These are phyloP conservation scores for Myrmecophaga tridactyla DNA, from an alignment of 2,113 vertebrate species.

Conservation along the genomic window DNA sequence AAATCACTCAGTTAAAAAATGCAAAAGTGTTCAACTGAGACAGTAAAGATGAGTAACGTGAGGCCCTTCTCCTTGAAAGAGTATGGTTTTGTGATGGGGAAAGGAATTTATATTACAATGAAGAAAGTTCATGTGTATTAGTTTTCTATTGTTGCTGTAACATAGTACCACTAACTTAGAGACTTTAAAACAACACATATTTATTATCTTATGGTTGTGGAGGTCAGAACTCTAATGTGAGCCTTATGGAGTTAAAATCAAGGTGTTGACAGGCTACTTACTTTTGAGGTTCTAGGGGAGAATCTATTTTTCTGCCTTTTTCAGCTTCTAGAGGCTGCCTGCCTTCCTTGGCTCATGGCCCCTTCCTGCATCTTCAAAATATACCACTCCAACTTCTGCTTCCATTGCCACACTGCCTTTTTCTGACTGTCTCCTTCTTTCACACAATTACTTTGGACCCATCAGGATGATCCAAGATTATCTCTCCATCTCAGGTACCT, in stretches of 20 bases:
- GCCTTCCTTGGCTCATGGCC: neutral
- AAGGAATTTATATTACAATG: fast-evolving
- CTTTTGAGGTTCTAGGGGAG: fast-evolving
- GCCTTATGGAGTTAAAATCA: neutral
- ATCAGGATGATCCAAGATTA: neutral
- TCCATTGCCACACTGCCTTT: neutral
- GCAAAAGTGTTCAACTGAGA: neutral
- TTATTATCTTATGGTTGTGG: fast-evolving
- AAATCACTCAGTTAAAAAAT: neutral
- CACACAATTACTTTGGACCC: too few species aligned
- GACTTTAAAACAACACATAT: neutral
- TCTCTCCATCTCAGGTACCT: neutral
- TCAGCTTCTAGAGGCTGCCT: neutral
- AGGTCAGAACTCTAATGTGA: fast-evolving
- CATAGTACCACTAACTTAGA: too few species aligned
- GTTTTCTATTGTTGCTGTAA: neutral
- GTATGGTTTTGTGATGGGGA: neutral
- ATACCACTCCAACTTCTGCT: neutral
- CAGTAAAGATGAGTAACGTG: neutral
- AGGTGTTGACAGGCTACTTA: neutral
- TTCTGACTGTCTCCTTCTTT: neutral
- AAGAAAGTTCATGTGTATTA: fast-evolving
- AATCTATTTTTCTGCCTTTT: neutral
- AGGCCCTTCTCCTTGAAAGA: neutral
- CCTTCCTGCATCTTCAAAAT: neutral